These are phyloP conservation scores for Varanus komodoensis DNA, from an alignment of 2,113 vertebrate genomes.

Conservation along the genomic window DNA sequence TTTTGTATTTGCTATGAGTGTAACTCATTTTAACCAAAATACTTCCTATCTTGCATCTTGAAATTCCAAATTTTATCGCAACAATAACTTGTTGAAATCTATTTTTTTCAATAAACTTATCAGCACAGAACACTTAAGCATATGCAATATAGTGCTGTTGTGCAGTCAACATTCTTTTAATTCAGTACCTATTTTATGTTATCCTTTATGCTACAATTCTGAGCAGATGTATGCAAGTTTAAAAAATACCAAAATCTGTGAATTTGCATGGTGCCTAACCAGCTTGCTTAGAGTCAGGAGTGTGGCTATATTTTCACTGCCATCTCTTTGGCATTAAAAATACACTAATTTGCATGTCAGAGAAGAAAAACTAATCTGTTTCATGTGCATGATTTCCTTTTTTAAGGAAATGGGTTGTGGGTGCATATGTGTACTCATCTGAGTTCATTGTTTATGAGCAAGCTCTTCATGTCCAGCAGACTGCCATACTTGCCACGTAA, in stretches of 20 bases:
- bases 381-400: neutral
- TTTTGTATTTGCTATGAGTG: too few relatives aligned
- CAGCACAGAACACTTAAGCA: neutral
- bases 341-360: neutral
- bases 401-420: slow-evolving; percentile 41
- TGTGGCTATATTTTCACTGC: neutral
- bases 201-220: neutral
- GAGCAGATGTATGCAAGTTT: neutral
- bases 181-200: neutral
- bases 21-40: neutral
- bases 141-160: neutral
- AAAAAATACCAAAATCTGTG: neutral
- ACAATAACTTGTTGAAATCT: neutral
- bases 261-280: neutral
- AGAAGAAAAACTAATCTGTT: neutral
- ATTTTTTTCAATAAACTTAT: accelerated
- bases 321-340: neutral
- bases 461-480: neutral
- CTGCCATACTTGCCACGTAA: neutral
- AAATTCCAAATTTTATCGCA: neutral
- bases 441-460: neutral
- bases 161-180: neutral
- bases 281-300: neutral
- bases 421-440: neutral
- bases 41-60: neutral